Conservation (phyloP, 2,888 invertebrate genomes). For the Cerceris rybyensis region DNA sequence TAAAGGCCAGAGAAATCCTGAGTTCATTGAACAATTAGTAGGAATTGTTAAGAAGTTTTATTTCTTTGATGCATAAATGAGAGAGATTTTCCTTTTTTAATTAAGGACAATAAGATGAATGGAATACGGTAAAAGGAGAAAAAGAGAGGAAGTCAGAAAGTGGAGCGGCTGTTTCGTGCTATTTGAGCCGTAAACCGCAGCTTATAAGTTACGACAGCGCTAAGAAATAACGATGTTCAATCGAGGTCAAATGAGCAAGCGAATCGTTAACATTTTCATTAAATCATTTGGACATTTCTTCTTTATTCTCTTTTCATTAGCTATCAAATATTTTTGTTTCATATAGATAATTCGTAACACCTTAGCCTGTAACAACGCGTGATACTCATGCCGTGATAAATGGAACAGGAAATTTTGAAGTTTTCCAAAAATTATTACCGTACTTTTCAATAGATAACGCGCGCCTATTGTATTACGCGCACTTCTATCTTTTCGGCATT, state of each 20-base stretch:
- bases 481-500: too few species aligned
- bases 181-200: conserved; percentile 40
- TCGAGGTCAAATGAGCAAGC: conserved; percentile 10
- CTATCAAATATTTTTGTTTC: too few species aligned
- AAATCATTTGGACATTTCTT: neutral
- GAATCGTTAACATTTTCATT: neutral
- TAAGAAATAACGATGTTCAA: conserved; percentile 27
- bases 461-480: too few species aligned
- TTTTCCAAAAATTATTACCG: too few species aligned
- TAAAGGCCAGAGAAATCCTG: too few species aligned
- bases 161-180: conserved; percentile 50
- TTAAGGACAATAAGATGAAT: neutral
- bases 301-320: neutral
- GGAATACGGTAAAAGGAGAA: conserved; percentile 8
- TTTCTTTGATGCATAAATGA: neutral
- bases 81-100: neutral
- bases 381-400: too few species aligned
- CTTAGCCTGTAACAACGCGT: too few species aligned
- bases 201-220: conserved; percentile 6
- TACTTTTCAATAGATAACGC: too few species aligned
- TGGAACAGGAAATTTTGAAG: too few species aligned
- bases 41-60: neutral
- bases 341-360: too few species aligned
- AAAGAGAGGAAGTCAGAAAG: conserved; percentile 34
- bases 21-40: neutral